Base-by-base conservation (phyloP, 2,888 invertebrate genomes). In the Caenorhabditis zanzibari region DNA sequence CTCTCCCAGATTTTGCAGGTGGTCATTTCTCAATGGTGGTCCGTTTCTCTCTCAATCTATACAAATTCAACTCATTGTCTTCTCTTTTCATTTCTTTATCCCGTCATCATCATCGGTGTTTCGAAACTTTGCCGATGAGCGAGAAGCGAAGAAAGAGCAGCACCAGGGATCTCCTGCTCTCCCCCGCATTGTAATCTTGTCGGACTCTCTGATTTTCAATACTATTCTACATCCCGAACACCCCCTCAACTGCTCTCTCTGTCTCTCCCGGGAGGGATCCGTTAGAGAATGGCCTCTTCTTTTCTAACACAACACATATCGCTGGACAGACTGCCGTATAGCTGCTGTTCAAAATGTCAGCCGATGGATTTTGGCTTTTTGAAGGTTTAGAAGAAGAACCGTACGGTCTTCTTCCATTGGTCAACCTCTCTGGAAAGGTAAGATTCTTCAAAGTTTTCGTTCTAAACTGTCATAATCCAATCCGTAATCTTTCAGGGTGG, bases 301-400 rank as follows among this genome's bases (percentile, higher is more conserved):
- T 61, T 54, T 52, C 47, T 54, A 52, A 63, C 79, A 59, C 79
- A 61, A 38, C 68, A 77, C 77, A 24, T 69, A 24, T 71, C 77
- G 19, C 56, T 63, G 79, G 66, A 73, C 80, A 52, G 64, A 72
- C 47, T 38, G 71, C 79, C 63, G 63, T 79, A 79, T 64, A 79
- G 71, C 77, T 44, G 69, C 79, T 63, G 63, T 64, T 81, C 71
- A 12, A 71, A 54, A 84, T 84, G 84, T 49, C 76, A 47, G 76
- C 84, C 49, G 89, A 90, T 54, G 90, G 90, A 47, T 92, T 92
- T 80, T 92, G 92, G 91, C 82, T 92, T 44, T 92, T 92, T 77
- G 90, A 92, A 28, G 92, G 91, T 7, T 85, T 92, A n/a, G 89
- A 90, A 64, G 89, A 88, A 54, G 91, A 91, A 74, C 92, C 92